Evolutionary conservation across 2,888 invertebrate genomes (phyloP).

Genomic region (Amphimallon solstitiale): DNA sequence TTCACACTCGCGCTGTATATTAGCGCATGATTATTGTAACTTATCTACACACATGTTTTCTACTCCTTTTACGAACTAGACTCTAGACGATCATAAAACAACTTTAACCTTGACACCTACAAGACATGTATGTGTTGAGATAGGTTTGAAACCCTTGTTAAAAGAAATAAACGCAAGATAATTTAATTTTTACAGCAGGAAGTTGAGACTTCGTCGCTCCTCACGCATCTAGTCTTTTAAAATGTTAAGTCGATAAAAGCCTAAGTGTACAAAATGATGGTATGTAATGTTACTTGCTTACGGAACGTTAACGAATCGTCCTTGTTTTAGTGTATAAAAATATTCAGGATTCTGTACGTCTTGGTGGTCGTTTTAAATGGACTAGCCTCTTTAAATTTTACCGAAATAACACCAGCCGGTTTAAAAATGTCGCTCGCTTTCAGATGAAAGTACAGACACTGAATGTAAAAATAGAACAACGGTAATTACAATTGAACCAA

Average conservation of each 20-base stretch:
- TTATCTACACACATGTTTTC: too few species aligned
- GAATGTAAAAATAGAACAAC: neutral
- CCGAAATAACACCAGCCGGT: slow-evolving; percentile 20
- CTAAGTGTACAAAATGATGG: neutral
- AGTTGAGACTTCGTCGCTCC: slow-evolving; percentile 4
- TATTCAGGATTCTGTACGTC: neutral
- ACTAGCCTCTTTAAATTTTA: slow-evolving; percentile 13
- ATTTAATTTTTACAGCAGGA: slow-evolving; percentile 30
- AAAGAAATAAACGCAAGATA: slow-evolving; percentile 25
- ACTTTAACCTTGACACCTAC: slow-evolving; percentile 23
- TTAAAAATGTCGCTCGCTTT: slow-evolving; percentile 1
- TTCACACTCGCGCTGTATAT: too few species aligned
- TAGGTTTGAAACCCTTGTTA: slow-evolving; percentile 26
- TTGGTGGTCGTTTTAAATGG: slow-evolving; percentile 21
- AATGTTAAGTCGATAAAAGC: slow-evolving; percentile 10
- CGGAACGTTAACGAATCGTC: neutral
- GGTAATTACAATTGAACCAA: neutral
- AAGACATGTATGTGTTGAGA: slow-evolving; percentile 18
- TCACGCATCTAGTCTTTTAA: neutral
- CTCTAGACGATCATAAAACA: too few species aligned
- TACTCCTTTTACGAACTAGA: too few species aligned
- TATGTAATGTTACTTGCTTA: neutral
- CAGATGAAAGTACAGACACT: slow-evolving; percentile 6
- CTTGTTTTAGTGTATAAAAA: slow-evolving; percentile 19
- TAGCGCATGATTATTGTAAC: too few species aligned